phyloP scores from a whole-genome alignment of 2,113 vertebrate genomes.

The Lasiurus borealis region DNA sequence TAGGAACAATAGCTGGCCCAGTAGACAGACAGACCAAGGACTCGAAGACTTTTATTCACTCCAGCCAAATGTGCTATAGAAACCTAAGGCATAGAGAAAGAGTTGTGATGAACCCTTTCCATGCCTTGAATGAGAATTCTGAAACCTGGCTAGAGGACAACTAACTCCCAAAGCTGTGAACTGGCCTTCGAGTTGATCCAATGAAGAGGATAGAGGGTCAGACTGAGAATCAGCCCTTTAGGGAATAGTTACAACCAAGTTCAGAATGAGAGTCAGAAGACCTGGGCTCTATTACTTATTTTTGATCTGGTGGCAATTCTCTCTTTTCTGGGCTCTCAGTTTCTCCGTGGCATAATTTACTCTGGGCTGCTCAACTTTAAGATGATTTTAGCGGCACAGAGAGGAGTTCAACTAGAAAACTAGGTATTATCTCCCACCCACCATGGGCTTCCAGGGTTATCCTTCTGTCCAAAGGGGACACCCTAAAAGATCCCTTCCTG shows the following conservation, averaged over 20 bases:
- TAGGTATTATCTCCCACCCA: neutral
- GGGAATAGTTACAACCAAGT: neutral
- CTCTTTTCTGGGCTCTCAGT: neutral
- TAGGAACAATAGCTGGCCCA: neutral
- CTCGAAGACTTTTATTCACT: neutral
- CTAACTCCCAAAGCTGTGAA: slow-evolving; percentile 37
- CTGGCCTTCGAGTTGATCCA: slow-evolving; percentile 12
- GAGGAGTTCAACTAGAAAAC: slow-evolving; percentile 14
- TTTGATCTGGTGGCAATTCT: neutral
- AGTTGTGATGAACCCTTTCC: slow-evolving; percentile 12
- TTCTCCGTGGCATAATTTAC: neutral
- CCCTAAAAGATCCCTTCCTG: neutral
- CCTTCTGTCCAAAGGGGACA: neutral
- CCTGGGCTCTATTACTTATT: neutral
- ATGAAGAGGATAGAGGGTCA: neutral
- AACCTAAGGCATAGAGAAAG: neutral
- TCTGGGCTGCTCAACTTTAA: slow-evolving; percentile 22
- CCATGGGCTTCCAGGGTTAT: neutral
- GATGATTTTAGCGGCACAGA: neutral
- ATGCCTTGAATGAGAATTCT: slow-evolving; percentile 47
- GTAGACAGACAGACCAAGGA: neutral
- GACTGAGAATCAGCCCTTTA: neutral
- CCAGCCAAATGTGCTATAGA: neutral
- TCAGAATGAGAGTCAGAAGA: neutral
- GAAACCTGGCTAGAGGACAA: slow-evolving; percentile 21